Base-by-base conservation (phyloP, 2,113 vertebrate genomes). In the Phainopepla nitens region DNA sequence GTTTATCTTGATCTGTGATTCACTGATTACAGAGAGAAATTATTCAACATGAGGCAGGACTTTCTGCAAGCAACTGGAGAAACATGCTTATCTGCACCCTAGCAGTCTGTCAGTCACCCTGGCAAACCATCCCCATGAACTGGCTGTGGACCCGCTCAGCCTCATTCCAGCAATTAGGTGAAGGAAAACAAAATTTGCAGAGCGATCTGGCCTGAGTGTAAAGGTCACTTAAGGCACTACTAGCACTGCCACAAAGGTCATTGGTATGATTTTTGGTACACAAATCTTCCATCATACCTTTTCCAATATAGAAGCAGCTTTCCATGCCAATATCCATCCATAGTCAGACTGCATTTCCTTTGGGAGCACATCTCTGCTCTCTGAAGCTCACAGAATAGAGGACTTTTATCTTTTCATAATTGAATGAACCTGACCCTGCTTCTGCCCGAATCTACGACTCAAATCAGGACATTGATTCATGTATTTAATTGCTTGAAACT, bases 11-110 rank as follows among this genome's bases (percentile, higher is more conserved):
- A 80, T 94, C 79, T 60, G 20, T 36, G 87, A 77, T 78, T 88
- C 84, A 36, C 79, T 96, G 96, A 94, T 96, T 89, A 70, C 19
- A 41, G 68, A 82, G 56, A 70, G 35, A 90, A 94, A 85, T 65
- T 17, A 84, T 80, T 75, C 31, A 57, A 69, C 73, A 36, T 2
- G 45, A 83, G 27, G 47, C 85, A 94, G 54, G 89, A 89, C n/a
- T 69, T 73, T 76, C 36, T 93, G 76, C 79, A 95, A 85, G 82
- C 62, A 89, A 70, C 82, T 90, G 79, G 45, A 94, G 76, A 90
- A 92, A 24, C 44, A 5, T 9, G 24, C 71, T 95, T 89, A n/a
- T 90, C 89, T 89, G 69, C 69, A 73, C 4, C 61, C 57, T 64
- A 45, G 20, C 2, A 73, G 62, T 29, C 57, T 87, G 84, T 25